Percentiles rank a stretch among this genome's conserved stretches.
These are phyloP conservation scores for Drosophila hamatofila DNA, from an alignment of 2,888 invertebrate genomes.

Conservation along the genomic window DNA sequence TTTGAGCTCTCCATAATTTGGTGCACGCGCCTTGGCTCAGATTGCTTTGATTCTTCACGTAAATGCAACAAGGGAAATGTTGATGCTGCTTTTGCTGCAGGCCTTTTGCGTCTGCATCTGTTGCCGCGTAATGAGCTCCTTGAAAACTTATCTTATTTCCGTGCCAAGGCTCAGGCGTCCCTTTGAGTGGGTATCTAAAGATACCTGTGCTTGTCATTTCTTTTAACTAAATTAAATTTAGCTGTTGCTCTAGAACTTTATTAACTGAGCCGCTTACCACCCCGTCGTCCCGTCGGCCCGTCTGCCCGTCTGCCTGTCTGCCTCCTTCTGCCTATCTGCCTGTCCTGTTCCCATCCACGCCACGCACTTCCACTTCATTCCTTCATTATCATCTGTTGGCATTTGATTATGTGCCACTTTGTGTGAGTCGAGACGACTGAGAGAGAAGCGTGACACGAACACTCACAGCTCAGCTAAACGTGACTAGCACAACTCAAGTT, in stretches of 20 bases:
- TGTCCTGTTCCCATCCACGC: too few relatives aligned
- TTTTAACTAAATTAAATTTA: conserved; percentile 70
- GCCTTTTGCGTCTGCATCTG: conserved; percentile 16
- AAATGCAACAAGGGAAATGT: conserved; percentile 17
- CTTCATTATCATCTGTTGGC: conserved; percentile 35
- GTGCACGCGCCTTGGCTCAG: conserved; percentile 13
- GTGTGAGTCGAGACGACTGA: conserved; percentile 12
- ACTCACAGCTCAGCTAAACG: neutral
- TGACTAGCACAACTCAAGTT: neutral
- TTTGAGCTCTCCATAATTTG: conserved; percentile 12
- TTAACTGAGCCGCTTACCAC: conserved; percentile 44
- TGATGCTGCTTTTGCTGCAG: conserved; percentile 11
- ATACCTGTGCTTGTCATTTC: conserved; percentile 52
- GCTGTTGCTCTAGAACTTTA: conserved; percentile 64
- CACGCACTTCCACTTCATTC: conserved; percentile 8
- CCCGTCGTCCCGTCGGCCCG: neutral
- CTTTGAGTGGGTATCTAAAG: conserved; percentile 41
- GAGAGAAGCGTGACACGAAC: conserved; percentile 30
- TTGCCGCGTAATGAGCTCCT: conserved; percentile 44
- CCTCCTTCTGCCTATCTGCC: neutral
- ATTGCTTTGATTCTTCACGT: conserved; percentile 14
- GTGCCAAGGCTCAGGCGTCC: conserved; percentile 26
- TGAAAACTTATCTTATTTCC: conserved; percentile 56
- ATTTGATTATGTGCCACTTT: conserved; percentile 56
- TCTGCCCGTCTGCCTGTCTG: neutral